Conservation (phyloP, 2,113 vertebrate species). For the Astur gentilis region DNA sequence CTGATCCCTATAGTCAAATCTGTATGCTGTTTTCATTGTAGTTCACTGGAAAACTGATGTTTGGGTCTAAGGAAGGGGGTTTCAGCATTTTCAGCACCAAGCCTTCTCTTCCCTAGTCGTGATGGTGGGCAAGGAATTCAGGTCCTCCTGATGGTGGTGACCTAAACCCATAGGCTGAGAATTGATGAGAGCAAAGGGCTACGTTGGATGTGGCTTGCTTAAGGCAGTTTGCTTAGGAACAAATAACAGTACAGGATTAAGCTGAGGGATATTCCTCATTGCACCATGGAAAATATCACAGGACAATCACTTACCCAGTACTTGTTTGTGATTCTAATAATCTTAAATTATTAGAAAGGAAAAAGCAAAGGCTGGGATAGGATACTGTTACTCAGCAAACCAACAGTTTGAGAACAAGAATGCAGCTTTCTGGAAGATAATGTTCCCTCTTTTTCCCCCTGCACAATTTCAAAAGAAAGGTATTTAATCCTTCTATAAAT, state of each 20-base stretch:
- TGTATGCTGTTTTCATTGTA: background rate
- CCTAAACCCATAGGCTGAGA: background rate
- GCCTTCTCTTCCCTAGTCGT: background rate
- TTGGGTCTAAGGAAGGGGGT: background rate
- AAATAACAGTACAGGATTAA: background rate
- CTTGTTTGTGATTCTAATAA: background rate
- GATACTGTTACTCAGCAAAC: background rate
- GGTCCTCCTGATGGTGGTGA: background rate
- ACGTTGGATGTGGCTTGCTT: background rate
- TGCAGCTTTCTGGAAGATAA: background rate
- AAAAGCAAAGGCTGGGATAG: background rate
- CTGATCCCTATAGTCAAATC: background rate
- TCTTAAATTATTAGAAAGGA: background rate
- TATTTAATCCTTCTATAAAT: constrained; percentile 13
- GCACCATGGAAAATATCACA: background rate
- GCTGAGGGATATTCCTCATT: background rate
- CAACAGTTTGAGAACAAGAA: background rate
- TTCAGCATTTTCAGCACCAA: background rate
- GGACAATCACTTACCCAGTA: background rate
- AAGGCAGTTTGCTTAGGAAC: background rate
- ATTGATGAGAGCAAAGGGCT: background rate
- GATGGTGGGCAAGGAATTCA: background rate
- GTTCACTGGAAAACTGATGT: background rate
- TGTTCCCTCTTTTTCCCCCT: background rate
- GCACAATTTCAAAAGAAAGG: background rate